Evolutionary conservation across 2,888 invertebrate species (phyloP), one percentile per base, ranked within the genome.

Genomic region (Plusia festucae): DNA sequence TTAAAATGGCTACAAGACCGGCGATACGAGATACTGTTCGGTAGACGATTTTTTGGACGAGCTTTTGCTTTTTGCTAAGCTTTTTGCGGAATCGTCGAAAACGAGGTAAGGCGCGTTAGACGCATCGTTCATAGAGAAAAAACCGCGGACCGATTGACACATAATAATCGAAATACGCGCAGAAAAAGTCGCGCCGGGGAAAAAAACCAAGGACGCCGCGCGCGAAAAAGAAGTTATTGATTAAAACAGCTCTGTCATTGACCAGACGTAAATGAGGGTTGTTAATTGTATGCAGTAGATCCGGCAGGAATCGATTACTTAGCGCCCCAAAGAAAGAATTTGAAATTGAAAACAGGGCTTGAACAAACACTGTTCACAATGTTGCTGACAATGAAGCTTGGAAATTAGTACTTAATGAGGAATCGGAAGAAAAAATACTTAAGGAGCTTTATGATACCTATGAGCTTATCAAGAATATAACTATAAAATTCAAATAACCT

Each of bases 201-300:
- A 94, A 93, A 94, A 94, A 93, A 91, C 91, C 92, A 94, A 94
- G 94, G 95, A 91, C 95, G 93, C 92, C 78, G 85, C 84, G 88
- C 90, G 93, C 88, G 90, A 93, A 95, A 94, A 95, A 95, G 94
- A 95, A 95, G 90, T 94, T 95, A 95, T 95, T 94, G 95, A 95
- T 95, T 95, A 94, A 94, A 94, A 90, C 89, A 91, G 91, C 91
- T 93, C 93, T 94, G 94, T 93, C 95, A 94, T 91, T 94, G 94
- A 94, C 95, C 94, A 94, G 92, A 93, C 93, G 90, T 88, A 95
- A 95, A 94, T 95, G 93, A 94, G 94, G 95, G 94, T 91, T 92
- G 87, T 90, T 94, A 94, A 95, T 94, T 90, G 92, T 93, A 95
- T 95, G 94, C 95, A 85, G 84, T 82, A 89, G 88, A 89, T 87